Base-by-base conservation (phyloP, 64 coral and sea anemone genomes). In the Hydrozoanthus tunicans region DNA sequence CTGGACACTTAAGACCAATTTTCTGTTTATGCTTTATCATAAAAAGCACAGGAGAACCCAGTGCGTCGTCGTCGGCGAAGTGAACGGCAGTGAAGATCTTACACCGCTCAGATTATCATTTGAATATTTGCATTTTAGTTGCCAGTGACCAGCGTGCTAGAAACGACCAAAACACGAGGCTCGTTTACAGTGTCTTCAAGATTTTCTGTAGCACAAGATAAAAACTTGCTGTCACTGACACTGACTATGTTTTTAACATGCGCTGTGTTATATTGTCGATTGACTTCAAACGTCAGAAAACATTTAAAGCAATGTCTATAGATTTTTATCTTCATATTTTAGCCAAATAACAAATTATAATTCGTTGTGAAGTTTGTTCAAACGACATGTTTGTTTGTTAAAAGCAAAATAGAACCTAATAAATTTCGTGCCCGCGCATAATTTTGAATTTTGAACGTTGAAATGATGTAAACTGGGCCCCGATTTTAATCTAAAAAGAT, bases 121-220 rank as follows among this genome's bases (percentile, higher is more conserved):
- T 73, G 54, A 75, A 86, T 60, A 88, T 88, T 88, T 88, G 84
- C 84, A 88, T 88, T 88, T 88, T 88, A 57, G 55, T 56, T 74
- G 54, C 69, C 74, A 74, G 51, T 88, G 74, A 74, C 73, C 56
- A 59, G 14, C 56, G 5, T 6, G 52, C 32, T 60, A 70, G 13
- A 88, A 32, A 73, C 61, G 70, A 74, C 74, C 58, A n/a, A 43
- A 73, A 73, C 24, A 11, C 70, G 13, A 12, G 13, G 43, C 69
- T 51, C 13, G 3, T 55, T 66, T 53, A 23, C 53, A 7, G 26
- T 83, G 43, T 62, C 67, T 68, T 53, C 32, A 15, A 83, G 51
- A 77, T 82, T 83, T 51, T 65, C 62, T 66, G 60, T 25, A 53
- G 61, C 63, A 83, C 32, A 83, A 66, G 79, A 81, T 27, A 81